Conservation (phyloP, 2,113 vertebrate genomes). For the Xyrauchen texanus region DNA sequence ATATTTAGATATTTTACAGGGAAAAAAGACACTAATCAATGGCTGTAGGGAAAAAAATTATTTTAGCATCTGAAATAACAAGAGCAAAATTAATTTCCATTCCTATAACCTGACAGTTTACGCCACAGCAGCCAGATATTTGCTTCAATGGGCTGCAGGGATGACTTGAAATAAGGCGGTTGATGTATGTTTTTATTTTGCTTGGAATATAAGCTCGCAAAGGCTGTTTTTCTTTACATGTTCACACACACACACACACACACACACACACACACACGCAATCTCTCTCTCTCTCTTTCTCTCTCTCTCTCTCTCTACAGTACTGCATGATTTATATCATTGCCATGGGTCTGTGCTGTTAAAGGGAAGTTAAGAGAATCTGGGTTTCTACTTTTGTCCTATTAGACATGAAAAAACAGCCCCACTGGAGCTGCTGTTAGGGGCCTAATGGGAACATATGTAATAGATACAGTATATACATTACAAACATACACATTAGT, state of each 20-base stretch:
- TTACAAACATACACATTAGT: conserved; percentile 43
- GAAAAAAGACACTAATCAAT: conserved; percentile 29
- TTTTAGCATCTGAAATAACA: conserved; percentile 59
- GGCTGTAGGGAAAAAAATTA: conserved; percentile 54
- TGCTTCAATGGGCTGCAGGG: conserved; percentile 68
- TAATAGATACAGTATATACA: conserved; percentile 28
- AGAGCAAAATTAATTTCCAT: conserved; percentile 13
- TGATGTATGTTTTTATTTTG: conserved; percentile 73
- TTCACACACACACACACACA: conserved; percentile 11
- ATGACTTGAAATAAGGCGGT: conserved; percentile 61
- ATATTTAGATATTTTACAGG: neutral
- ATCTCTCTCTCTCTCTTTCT: too few relatives aligned
- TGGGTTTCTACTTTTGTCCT: conserved; percentile 51
- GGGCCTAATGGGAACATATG: conserved; percentile 59
- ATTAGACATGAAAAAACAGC: conserved; percentile 45
- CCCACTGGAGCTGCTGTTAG: conserved; percentile 48
- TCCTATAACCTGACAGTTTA: conserved; percentile 55
- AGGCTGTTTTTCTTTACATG: conserved; percentile 53
- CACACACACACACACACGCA: conserved; percentile 20
- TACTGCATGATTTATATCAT: conserved; percentile 69
- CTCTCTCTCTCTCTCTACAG: conserved; percentile 50
- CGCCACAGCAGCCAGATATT: conserved; percentile 63
- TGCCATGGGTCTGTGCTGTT: conserved; percentile 61
- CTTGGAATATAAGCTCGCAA: conserved; percentile 69
- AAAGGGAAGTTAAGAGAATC: conserved; percentile 60